Conservation (phyloP, 2,113 vertebrate species). For the Petrocephalus microphthalmus region DNA sequence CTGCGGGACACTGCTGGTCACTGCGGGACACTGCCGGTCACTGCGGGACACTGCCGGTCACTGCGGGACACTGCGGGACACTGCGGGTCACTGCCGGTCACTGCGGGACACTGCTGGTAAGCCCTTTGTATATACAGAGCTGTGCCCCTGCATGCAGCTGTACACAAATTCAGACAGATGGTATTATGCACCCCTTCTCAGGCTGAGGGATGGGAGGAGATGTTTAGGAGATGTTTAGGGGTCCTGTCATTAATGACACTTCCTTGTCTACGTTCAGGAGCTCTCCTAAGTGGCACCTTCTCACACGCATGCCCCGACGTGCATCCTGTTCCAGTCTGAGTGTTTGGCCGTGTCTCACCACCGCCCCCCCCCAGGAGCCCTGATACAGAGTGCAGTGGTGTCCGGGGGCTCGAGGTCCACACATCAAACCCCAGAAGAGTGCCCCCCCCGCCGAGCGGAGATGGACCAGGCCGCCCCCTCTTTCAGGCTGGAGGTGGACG, state of each 20-base stretch:
- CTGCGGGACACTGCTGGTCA: not conserved
- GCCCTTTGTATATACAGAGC: not conserved
- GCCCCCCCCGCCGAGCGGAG: not conserved
- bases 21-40: not conserved
- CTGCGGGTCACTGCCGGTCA: not conserved
- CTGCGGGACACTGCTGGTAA: not conserved
- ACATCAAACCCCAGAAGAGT: not conserved
- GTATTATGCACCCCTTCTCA: not conserved
- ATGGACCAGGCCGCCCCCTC: slow-evolving; percentile 42
- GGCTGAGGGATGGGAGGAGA: not conserved
- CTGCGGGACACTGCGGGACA: no score
- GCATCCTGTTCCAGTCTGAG: not conserved
- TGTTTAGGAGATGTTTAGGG: not conserved
- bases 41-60: not conserved
- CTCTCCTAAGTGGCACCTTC: not conserved
- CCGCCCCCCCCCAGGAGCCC: not conserved
- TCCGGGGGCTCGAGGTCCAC: not conserved
- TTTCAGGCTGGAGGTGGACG: slow-evolving; percentile 49
- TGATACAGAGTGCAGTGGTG: not conserved
- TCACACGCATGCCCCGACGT: not conserved
- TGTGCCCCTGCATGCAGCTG: not conserved
- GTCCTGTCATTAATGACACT: not conserved
- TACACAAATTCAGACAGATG: not conserved
- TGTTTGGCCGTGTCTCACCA: not conserved
- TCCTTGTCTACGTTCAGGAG: not conserved